Base-by-base conservation (phyloP, 2,888 invertebrate genomes). In the Microctonus brassicae region DNA sequence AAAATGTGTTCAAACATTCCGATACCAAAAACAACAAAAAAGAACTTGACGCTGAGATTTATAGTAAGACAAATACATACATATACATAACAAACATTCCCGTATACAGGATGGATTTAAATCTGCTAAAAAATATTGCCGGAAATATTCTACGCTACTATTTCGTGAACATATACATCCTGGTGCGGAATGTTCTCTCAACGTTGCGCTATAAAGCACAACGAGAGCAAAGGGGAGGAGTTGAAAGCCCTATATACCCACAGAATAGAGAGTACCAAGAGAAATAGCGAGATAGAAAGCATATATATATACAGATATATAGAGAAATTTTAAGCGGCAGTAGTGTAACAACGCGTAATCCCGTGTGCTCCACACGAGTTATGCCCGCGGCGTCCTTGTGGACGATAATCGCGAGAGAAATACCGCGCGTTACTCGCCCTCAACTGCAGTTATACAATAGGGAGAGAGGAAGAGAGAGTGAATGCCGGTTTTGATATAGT, bases 371-470 rank as follows among this genome's bases (percentile, higher is more conserved):
- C 71, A 69, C 67, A 70, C 70, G 74, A 76, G 76, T 75, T 77
- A 75, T 72, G 74, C 61, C 73, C n/a, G 74, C 72, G 61, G 63
- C 65, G 76, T 78, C 79, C 75, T 77, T 73, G 78, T 68, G 55
- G 55, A 69, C 75, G 76, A 73, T 76, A 78, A 78, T 79, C 76
- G 75, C 39, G 22, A 63, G 75, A 73, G 76, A 76, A 76, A 79
- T 39, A 77, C 70, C 62, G 72, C 64, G 72, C 74, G 34, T 29
- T 22, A 52, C 47, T 26, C 39, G 13, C 60, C 22, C 61, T 13
- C 34, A 61, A 52, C 67, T n/a, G n/a, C n/a, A 70, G 75, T 78
- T 77, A 76, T 70, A 76, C 76, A 77, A 76, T 71, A 26, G 42
- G 29, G 24, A 55, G 62, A 26, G 67, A n/a, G n/a, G n/a, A n/a